Conservation (phyloP, 2,113 vertebrate genomes). For the Spilogale gracilis region DNA sequence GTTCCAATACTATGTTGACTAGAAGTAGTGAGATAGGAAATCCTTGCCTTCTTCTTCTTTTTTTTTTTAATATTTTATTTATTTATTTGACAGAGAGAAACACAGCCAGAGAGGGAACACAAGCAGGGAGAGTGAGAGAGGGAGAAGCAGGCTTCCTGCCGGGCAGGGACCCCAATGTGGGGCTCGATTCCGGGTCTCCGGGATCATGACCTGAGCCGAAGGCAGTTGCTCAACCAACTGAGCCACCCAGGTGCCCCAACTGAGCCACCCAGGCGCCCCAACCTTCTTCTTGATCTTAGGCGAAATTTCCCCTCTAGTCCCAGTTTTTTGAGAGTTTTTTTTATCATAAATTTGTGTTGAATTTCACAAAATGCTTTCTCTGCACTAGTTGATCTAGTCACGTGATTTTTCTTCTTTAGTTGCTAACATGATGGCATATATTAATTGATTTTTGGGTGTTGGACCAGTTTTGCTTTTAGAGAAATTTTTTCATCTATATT, state of each 20-base stretch:
- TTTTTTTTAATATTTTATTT: too few relatives aligned
- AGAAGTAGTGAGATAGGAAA: neutral
- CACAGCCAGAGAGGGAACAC: too few relatives aligned
- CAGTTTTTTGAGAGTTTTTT: neutral
- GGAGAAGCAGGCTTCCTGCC: too few relatives aligned
- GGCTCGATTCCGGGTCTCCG: too few relatives aligned
- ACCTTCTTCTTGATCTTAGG: neutral
- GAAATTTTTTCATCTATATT: neutral
- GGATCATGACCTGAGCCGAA: too few relatives aligned
- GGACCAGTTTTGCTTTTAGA: neutral
- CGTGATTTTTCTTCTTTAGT: neutral
- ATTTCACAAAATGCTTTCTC: slow-evolving; percentile 21
- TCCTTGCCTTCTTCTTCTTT: neutral
- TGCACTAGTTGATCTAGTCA: neutral
- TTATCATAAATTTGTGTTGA: neutral
- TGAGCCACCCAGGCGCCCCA: too few relatives aligned
- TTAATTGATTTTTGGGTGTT: neutral
- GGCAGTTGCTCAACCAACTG: too few relatives aligned
- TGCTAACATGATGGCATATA: neutral
- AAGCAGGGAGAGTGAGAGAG: too few relatives aligned
- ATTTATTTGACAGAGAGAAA: too few relatives aligned
- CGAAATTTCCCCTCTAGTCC: neutral
- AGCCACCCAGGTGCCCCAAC: too few relatives aligned
- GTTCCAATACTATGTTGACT: neutral
- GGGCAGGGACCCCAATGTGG: too few relatives aligned